Evolutionary conservation across 2,113 vertebrate genomes (phyloP).

Genomic region (Electrona antarctica): DNA sequence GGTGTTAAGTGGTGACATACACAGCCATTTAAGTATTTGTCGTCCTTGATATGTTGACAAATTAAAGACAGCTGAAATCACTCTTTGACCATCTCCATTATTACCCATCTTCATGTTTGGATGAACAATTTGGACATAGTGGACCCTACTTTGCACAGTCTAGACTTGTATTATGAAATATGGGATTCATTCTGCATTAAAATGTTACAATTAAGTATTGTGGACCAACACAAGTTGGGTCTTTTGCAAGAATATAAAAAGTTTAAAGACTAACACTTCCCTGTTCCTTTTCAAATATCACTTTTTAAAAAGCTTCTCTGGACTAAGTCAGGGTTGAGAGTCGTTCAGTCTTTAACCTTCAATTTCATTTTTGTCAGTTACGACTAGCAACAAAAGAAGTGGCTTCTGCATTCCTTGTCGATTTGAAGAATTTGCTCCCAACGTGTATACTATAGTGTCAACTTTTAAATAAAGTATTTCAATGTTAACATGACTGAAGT

Average conservation of each 20-base stretch:
- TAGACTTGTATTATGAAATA: too few relatives aligned
- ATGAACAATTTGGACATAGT: constrained; percentile 3
- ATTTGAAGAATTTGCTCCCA: constrained; percentile 42
- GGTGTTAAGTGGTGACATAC: constrained; percentile 10
- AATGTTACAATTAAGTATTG: too few relatives aligned
- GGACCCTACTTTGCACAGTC: too few relatives aligned
- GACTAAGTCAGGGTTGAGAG: too few relatives aligned
- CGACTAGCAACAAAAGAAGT: not conserved
- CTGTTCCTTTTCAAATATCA: not conserved
- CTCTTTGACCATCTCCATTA: constrained; percentile 17
- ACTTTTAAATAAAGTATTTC: constrained; percentile 69
- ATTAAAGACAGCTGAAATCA: constrained; percentile 26
- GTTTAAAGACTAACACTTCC: constrained; percentile 2
- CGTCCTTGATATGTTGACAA: constrained; percentile 17
- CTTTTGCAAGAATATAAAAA: too few relatives aligned
- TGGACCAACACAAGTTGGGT: too few relatives aligned
- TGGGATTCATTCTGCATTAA: too few relatives aligned
- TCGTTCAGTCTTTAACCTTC: too few relatives aligned
- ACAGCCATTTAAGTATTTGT: constrained; percentile 20
- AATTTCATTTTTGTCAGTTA: too few relatives aligned
- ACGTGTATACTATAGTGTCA: constrained; percentile 51
- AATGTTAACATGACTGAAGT: constrained; percentile 38
- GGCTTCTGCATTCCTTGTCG: constrained; percentile 28
- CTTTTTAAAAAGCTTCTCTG: not conserved
- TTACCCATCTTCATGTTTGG: constrained; percentile 8